Base-by-base conservation (phyloP, 1,140 invertebrate genomes). In the Littorina saxatilis region DNA sequence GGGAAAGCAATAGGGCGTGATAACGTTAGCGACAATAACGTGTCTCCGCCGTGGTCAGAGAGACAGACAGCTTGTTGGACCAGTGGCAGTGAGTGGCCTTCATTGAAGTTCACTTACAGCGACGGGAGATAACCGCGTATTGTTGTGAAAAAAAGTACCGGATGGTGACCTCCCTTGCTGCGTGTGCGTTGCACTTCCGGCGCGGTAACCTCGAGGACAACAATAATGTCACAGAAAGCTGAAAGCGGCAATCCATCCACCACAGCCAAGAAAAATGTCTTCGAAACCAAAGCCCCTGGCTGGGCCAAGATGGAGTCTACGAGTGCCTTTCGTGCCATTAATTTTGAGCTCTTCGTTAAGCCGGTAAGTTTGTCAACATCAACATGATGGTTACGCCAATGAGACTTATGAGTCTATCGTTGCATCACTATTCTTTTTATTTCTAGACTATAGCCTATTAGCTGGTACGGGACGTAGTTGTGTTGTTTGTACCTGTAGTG, bases 311-410 rank as follows among this genome's bases (percentile, higher is more conserved):
- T 90, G 35, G 52, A 47, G 73, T 87, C 89, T 37, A 91, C 90
- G 20, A 82, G 85, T 17, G 84, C 87, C 13, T 91, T 91, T 68
- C 85, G 89, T 66, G 90, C 88, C 32, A 82, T 90, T 32, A 91
- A 91, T 75, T 91, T 91, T 84, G 90, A 91, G 80, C 82, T 91
- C 13, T 91, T 88, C 85, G 88, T 87, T 1, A 89, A 88, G 84
- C 90, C 89, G 39, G 90, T 91, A 82, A 87, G 87, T 58, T 50
- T n/a, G n/a, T n/a, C n/a, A n/a, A n/a, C n/a, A n/a, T n/a, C n/a
- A n/a, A n/a, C n/a, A n/a, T n/a, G n/a, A n/a, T n/a, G n/a, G n/a
- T n/a, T n/a, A n/a, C n/a, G n/a, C n/a, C n/a, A n/a, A n/a, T n/a
- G n/a, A n/a, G n/a, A n/a, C n/a, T n/a, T n/a, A n/a, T n/a, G n/a